phyloP scores from a whole-genome alignment of 2,797 vertebrate genomes.

The Catharus ustulatus region DNA sequence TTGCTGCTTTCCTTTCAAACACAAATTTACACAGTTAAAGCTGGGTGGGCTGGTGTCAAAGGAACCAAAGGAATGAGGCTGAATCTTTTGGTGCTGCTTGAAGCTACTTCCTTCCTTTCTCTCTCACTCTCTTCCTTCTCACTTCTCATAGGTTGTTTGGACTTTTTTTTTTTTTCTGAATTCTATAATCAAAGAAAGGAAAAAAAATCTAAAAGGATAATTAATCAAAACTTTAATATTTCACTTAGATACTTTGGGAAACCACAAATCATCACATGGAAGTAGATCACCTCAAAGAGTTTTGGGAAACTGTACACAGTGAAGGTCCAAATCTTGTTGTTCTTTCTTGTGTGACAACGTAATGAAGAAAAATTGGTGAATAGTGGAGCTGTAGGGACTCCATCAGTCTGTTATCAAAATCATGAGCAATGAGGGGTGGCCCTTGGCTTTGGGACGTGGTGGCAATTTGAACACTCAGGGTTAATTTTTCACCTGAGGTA shows the following conservation, averaged over 20 bases:
- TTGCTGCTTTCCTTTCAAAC: background rate
- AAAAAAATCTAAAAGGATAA: background rate
- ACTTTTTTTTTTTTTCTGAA: background rate
- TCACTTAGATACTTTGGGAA: background rate
- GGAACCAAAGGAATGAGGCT: background rate
- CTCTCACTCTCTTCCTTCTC: background rate
- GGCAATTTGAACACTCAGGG: background rate
- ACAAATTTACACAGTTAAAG: background rate
- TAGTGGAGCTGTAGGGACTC: background rate
- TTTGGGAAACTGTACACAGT: background rate
- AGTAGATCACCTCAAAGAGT: background rate
- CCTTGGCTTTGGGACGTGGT: background rate
- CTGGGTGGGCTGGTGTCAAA: background rate
- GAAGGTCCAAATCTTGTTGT: background rate
- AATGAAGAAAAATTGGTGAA: background rate
- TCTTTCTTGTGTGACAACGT: background rate
- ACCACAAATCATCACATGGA: background rate
- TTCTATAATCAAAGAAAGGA: background rate
- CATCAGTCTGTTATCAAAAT: background rate
- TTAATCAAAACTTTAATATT: background rate
- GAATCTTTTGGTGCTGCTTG: background rate
- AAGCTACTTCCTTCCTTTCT: background rate
- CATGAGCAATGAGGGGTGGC: background rate
- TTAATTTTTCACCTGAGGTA: background rate
- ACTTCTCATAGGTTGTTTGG: background rate